Evolutionary conservation across 1,140 invertebrate genomes (phyloP), one percentile per base, ranked within the genome.

Genomic region (Ceratina japonica): DNA sequence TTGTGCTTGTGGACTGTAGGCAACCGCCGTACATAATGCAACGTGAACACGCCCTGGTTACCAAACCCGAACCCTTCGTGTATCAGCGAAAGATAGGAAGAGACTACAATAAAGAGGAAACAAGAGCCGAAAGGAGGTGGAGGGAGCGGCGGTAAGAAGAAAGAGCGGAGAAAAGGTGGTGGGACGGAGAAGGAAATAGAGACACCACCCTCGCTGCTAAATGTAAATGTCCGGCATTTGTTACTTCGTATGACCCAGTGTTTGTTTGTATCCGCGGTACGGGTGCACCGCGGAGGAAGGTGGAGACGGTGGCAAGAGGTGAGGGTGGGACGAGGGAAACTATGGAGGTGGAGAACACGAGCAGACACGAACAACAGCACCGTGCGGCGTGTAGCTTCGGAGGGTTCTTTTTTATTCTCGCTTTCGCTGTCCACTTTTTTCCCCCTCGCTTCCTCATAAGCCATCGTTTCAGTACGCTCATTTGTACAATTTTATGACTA

Each of bases 201-300:
- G 37, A 44, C 5, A 44, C 61, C 65, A 78, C 84, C 86, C 86
- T 88, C 82, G 87, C 86, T 87, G 84, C 88, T 90, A 90, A 91
- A 92, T 92, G 90, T 91, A 91, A 91, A 92, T 92, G 90, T 90
- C 90, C 86, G 76, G 91, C 89, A 91, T 92, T 92, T 92, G 90
- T 91, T 91, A 91, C 88, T 87, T 86, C 77, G 89, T 91, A 91
- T 90, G 90, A 91, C 86, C 89, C 83, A 80, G 84, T 87, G 87
- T 89, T 91, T 91, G 88, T 91, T 92, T 89, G 89, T 88, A 87
- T 83, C 86, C 61, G 85, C 80, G 87, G 86, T 87, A 83, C 81
- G 82, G 64, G 73, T 77, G 81, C 74, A 73, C 37, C 37, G 63
- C 61, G 52, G 75, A 20, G 54, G 37, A 61, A 7, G 44, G 44